A percentile compares a stretch with the other conserved stretches of the same genome.
Evolutionary conservation across 2,888 invertebrate species (phyloP).

Genomic region (Zelleria hepariella): DNA sequence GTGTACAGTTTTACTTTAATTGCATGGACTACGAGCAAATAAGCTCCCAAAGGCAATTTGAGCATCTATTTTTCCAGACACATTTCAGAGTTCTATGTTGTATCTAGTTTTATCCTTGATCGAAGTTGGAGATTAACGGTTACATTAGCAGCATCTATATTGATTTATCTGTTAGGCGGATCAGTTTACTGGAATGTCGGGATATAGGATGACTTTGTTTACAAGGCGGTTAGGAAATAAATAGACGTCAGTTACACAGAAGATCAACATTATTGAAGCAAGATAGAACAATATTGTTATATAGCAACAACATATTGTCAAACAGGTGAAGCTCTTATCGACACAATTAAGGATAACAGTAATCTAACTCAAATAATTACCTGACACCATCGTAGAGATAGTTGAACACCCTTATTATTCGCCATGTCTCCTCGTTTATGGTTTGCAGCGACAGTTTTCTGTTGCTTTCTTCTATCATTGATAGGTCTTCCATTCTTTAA

Average conservation of each 20-base stretch:
- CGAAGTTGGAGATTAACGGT: not conserved
- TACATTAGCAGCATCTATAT: not conserved
- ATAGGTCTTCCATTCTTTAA: not conserved
- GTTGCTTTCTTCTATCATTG: constrained; percentile 8
- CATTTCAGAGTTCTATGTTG: too few relatives aligned
- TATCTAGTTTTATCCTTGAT: too few relatives aligned
- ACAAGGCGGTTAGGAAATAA: too few relatives aligned
- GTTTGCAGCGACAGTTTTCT: not conserved
- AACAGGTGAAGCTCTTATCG: not conserved
- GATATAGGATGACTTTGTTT: too few relatives aligned
- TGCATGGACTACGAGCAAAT: too few relatives aligned
- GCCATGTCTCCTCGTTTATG: constrained; percentile 22
- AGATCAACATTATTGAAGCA: not conserved
- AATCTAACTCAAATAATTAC: constrained; percentile 17
- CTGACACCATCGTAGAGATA: constrained; percentile 28
- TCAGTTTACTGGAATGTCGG: not conserved
- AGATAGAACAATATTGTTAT: not conserved
- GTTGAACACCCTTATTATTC: constrained; percentile 20
- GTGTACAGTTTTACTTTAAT: too few relatives aligned
- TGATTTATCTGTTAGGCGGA: not conserved
- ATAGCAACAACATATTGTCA: not conserved
- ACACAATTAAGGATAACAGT: not conserved
- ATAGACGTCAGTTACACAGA: too few relatives aligned
- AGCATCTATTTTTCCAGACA: too few relatives aligned
- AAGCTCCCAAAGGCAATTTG: too few relatives aligned